Base-by-base conservation (phyloP, 2,797 vertebrate species). In the Champsocephalus esox region DNA sequence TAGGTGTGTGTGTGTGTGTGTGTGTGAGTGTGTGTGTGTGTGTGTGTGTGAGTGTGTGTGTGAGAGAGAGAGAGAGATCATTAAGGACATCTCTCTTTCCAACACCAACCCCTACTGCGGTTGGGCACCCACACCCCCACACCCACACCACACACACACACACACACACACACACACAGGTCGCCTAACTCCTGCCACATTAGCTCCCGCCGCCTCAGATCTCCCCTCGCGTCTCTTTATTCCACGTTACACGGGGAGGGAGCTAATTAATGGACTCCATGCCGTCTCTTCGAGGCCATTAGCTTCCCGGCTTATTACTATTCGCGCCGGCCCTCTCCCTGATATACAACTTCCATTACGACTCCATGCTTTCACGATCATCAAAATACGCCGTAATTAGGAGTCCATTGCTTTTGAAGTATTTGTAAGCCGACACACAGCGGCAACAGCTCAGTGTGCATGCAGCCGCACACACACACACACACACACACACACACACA, bases 231-330 rank as follows among this genome's bases (percentile, higher is more conserved):
- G 9, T 77, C 65, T 83, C 62, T 84, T 79, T 81, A 82, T 82
- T 89, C 73, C 74, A 77, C 62, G 70, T 79, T 88, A 70, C 61
- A 69, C 60, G 86, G 84, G 44, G 54, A 46, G 61, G 48, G 76
- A 87, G 80, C 78, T 84, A 87, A 89, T 91, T 88, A 88, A 87
- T 82, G 56, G 75, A 86, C 80, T 86, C 77, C 19, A 9, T 80
- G 79, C 79, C 77, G 86, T 58, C 70, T 84, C 80, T 87, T 85
- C 79, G 80, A 83, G 75, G 66, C 79, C 77, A 76, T 87, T 87
- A 83, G 61, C 86, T 81, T 73, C 77, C 52, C 67, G 56, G 77
- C 80, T 75, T 71, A 87, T 91, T 81, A 66, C 75, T 67, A 83
- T 87, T 88, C 82, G 80, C 67, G 84, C 64, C 49, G 77, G 56